Base-by-base conservation (phyloP, 2,888 invertebrate species). In the Chirona hameri region DNA sequence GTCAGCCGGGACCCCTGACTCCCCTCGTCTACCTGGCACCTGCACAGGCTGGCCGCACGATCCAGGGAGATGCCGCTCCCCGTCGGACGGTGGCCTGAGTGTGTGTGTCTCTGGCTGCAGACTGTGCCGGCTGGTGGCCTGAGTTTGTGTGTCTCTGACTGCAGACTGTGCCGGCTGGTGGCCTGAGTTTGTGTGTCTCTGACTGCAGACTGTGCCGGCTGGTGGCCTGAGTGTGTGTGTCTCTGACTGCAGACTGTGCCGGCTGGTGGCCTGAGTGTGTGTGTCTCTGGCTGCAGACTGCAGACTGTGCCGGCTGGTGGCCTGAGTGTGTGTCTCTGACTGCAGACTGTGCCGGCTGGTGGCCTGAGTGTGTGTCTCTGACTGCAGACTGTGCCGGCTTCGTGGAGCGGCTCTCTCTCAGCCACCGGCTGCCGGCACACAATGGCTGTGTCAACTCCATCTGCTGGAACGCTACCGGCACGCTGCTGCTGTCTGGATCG, bases 381-480 rank as follows among this genome's bases (percentile, higher is more conserved):
- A 2, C 46, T 2, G 27, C 83, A 85, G 85, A 84, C 31, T 83
- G 80, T 83, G 82, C 83, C 60, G 46, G 57, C 86, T 90, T 93
- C 87, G 90, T 95, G 81, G 93, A 94, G 87, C 91, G 94, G 81
- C 89, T 95, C 87, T 91, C 91, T 81, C 87, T 94, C 79, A 88
- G 92, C 82, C 91, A 90, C 84, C 91, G 90, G 82, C 88, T 94
- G 46, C 90, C 91, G 83, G 91, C 93, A 79, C 95, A 95, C 87
- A 90, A 90, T 85, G 95, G 95, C 83, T 95, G 95, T 89, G 95
- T 95, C 9, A 95, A 95, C 88, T 93, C 94, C 29, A 91, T 95
- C 83, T 92, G 92, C 85, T 95, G 95, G 95, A 94, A 93, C 88
- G 91, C 91, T 82, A 90, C 89, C 81, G 95, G 95, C 7, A 91